These are phyloP conservation scores for Leptinotarsa rubiginosa DNA, from an alignment of 2,888 invertebrate species.

Conservation along the genomic window DNA sequence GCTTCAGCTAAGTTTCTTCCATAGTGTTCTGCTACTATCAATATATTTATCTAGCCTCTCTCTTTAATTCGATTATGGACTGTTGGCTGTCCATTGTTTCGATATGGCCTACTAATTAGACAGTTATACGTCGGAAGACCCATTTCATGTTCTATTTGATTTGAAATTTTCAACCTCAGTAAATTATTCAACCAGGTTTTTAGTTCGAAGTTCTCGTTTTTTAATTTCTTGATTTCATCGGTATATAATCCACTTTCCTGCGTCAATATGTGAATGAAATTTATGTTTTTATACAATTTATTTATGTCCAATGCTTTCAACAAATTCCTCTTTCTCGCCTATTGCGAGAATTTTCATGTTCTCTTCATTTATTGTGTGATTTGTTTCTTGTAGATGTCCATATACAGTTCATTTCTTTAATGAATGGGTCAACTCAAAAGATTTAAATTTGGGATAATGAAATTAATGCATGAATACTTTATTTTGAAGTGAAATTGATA, in stretches of 20 bases:
- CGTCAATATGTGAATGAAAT: not conserved
- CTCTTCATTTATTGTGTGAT: too few relatives aligned
- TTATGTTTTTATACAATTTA: too few relatives aligned
- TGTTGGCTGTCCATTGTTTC: not conserved
- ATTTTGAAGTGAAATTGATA: too few relatives aligned
- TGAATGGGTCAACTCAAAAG: too few relatives aligned
- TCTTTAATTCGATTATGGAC: not conserved
- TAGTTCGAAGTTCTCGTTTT: not conserved
- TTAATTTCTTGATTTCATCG: not conserved
- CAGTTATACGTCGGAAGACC: not conserved
- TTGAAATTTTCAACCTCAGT: not conserved
- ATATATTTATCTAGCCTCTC: not conserved
- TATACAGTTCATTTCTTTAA: too few relatives aligned
- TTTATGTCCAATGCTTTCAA: too few relatives aligned
- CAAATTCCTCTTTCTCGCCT: too few relatives aligned
- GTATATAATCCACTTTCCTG: not conserved
- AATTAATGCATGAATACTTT: too few relatives aligned
- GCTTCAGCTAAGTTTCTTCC: not conserved
- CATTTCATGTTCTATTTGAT: not conserved
- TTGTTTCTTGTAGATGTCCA: too few relatives aligned
- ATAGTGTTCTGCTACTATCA: not conserved
- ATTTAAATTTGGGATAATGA: too few relatives aligned
- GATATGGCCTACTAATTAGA: not conserved
- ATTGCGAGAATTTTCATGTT: too few relatives aligned
- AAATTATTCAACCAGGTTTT: not conserved